These are phyloP conservation scores for Azorinus chamasolen DNA, from an alignment of 2,888 invertebrate genomes.

Conservation along the genomic window DNA sequence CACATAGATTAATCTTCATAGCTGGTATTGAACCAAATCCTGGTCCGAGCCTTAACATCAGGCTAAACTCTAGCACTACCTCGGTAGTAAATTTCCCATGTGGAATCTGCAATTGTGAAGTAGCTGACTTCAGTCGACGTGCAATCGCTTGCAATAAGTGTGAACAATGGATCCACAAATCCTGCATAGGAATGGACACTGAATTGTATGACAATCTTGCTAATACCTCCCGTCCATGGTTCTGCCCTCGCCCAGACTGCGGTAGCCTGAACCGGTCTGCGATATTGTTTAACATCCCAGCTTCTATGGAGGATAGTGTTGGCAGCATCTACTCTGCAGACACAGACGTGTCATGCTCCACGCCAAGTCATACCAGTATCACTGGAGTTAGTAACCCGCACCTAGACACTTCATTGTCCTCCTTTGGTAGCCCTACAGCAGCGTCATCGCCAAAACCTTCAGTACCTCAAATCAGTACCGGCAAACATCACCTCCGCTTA, in stretches of 20 bases:
- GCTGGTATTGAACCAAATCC: too few species aligned
- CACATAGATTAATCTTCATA: too few species aligned
- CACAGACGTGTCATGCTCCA: neutral
- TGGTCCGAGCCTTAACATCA: too few species aligned
- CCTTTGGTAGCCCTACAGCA: slow-evolving; percentile 26
- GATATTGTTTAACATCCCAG: too few species aligned
- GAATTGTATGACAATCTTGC: neutral
- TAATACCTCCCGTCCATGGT: slow-evolving; percentile 13
- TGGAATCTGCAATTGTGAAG: too few species aligned
- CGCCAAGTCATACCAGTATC: neutral
- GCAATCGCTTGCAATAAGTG: slow-evolving; percentile 17
- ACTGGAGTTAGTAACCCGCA: too few species aligned
- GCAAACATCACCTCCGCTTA: slow-evolving; percentile 9
- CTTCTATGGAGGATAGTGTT: too few species aligned
- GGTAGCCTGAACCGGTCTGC: too few species aligned
- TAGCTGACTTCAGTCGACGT: too few species aligned
- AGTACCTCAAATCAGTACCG: neutral
- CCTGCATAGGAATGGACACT: slow-evolving; percentile 13
- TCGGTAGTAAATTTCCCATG: too few species aligned
- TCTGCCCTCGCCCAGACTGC: slow-evolving; percentile 2
- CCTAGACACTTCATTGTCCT: neutral
- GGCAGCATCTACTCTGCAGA: too few species aligned
- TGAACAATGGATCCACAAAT: slow-evolving; percentile 18
- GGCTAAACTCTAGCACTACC: too few species aligned
- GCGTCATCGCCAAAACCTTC: slow-evolving; percentile 34